Conservation (phyloP, 1,140 invertebrate species). For the Argopecten irradians region DNA sequence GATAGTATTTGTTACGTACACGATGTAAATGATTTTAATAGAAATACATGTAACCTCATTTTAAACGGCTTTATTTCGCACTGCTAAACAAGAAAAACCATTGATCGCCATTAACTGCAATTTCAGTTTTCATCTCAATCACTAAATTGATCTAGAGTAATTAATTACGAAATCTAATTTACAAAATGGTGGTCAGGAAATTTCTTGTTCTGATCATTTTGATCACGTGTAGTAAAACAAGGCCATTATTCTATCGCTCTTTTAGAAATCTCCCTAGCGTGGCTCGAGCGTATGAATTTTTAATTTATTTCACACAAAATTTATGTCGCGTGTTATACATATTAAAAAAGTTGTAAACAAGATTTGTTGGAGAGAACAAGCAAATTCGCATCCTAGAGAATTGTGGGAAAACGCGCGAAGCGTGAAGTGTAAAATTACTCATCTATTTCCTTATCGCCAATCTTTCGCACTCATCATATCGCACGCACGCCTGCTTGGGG, state of each 20-base stretch:
- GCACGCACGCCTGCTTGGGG: constrained; percentile 18
- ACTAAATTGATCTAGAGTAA: too few species aligned
- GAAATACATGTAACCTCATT: too few species aligned
- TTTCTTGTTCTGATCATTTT: neutral
- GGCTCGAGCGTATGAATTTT: neutral
- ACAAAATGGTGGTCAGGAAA: neutral
- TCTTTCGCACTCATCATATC: constrained; percentile 1
- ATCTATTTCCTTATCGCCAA: constrained; percentile 14
- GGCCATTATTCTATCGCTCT: neutral
- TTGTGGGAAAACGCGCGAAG: neutral
- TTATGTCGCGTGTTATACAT: constrained; percentile 21
- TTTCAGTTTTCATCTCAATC: too few species aligned
- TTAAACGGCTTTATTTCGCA: too few species aligned
- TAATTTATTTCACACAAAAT: constrained; percentile 13
- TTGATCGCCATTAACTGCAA: too few species aligned
- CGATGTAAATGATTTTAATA: too few species aligned
- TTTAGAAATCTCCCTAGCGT: neutral
- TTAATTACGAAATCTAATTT: neutral
- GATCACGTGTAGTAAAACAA: neutral
- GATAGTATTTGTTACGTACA: too few species aligned
- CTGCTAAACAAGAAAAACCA: too few species aligned
- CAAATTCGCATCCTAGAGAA: neutral
- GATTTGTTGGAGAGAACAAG: neutral
- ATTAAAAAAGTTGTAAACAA: constrained; percentile 23
- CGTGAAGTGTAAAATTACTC: constrained; percentile 16